Evolutionary conservation across 2,113 vertebrate genomes (phyloP).

Genomic region (Catharus minimus): DNA sequence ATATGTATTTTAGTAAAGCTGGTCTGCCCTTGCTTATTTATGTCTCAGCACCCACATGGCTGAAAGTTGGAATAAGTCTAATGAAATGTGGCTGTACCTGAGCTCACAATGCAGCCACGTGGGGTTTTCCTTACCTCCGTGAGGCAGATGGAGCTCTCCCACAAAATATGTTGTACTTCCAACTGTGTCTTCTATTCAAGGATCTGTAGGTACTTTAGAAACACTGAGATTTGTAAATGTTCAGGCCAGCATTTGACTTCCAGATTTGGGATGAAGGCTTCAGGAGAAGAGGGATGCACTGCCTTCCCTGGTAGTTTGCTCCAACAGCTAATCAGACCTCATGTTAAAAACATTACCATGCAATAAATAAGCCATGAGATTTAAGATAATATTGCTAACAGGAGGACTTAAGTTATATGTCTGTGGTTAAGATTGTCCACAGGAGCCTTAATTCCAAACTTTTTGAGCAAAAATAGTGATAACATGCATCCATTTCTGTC

Average conservation of each 20-base stretch:
- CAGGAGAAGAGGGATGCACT: background rate
- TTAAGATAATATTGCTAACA: background rate
- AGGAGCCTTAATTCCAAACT: rapidly evolving
- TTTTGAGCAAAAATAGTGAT: background rate
- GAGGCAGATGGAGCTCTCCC: background rate
- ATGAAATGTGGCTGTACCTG: background rate
- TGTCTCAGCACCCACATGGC: background rate
- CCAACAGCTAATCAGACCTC: background rate
- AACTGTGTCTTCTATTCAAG: background rate
- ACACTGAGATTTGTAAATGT: background rate
- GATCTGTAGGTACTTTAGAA: conserved; percentile 2
- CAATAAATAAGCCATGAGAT: background rate
- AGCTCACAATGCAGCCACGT: background rate
- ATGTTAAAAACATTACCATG: background rate
- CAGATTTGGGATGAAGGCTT: background rate
- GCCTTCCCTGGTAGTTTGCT: background rate
- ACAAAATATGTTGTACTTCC: background rate
- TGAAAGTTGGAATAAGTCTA: background rate
- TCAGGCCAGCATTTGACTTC: background rate
- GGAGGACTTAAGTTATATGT: background rate
- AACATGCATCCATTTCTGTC: background rate
- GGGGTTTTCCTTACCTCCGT: background rate
- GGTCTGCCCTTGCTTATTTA: background rate
- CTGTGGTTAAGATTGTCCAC: background rate
- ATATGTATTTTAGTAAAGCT: conserved; percentile 23